Conservation (phyloP, 2,113 vertebrate genomes). For the Epinephelus fuscoguttatus region DNA sequence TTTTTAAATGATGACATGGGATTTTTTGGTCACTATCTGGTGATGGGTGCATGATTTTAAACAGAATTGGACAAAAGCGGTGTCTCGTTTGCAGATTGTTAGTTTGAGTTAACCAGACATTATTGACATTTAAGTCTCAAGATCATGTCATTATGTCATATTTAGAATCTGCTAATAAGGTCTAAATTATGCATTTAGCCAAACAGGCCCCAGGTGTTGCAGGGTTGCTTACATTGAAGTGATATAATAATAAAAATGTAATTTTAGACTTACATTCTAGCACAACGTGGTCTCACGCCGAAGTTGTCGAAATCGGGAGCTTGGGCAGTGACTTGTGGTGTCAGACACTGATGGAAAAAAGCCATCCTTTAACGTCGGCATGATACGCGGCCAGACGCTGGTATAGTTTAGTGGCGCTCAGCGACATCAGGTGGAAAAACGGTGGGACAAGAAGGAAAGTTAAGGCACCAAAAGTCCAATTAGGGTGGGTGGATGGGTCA, state of each 20-base stretch:
- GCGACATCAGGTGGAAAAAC: too few relatives aligned
- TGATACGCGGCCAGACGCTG: too few relatives aligned
- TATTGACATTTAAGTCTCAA: not conserved
- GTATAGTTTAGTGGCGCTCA: too few relatives aligned
- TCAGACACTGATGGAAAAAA: too few relatives aligned
- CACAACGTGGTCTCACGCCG: not conserved
- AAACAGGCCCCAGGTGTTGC: not conserved
- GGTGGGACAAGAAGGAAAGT: too few relatives aligned
- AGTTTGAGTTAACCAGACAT: too few relatives aligned
- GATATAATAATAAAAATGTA: not conserved
- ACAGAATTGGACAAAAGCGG: not conserved
- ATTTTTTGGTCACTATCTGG: conserved; percentile 5
- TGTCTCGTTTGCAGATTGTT: not conserved
- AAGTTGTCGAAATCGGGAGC: too few relatives aligned
- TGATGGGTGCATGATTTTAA: not conserved
- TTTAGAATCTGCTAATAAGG: not conserved
- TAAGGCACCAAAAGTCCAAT: too few relatives aligned
- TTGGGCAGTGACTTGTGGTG: too few relatives aligned
- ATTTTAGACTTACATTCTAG: not conserved
- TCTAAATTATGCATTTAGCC: not conserved
- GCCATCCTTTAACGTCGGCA: too few relatives aligned
- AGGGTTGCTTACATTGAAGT: not conserved
- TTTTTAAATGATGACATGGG: not conserved
- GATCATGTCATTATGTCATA: too few relatives aligned
- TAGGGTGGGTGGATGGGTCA: too few relatives aligned